Evolutionary conservation across 2,797 vertebrate genomes (phyloP).

Genomic region (Varecia variegata): DNA sequence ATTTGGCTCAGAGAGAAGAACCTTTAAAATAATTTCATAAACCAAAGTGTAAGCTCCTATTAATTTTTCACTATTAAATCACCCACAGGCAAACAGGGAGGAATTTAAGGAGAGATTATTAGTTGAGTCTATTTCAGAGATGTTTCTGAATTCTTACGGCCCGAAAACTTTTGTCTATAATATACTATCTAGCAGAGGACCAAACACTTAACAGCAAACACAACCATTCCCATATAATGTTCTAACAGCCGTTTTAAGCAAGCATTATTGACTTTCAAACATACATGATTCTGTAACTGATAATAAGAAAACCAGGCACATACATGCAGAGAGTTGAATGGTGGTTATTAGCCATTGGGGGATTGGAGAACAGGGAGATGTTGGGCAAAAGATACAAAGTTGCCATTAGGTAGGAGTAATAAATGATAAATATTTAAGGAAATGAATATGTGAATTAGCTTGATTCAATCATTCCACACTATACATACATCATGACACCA

Average conservation of each 20-base stretch:
- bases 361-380: neutral
- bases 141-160: neutral
- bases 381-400: neutral
- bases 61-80: neutral
- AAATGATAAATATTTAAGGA: neutral
- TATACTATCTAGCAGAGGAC: neutral
- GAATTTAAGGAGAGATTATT: neutral
- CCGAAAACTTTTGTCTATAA: neutral
- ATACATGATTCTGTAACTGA: neutral
- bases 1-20: constrained; percentile 15
- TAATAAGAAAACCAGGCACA: neutral
- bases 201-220: neutral
- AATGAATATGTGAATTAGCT: neutral
- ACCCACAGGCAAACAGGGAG: neutral
- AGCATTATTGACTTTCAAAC: neutral
- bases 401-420: neutral
- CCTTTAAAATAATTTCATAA: constrained; percentile 43
- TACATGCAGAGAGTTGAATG: neutral
- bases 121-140: neutral
- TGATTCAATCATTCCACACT: neutral
- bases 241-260: neutral
- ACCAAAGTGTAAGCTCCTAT: neutral
- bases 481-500: neutral
- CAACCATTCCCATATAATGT: neutral
- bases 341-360: neutral